These are phyloP conservation scores for Leucosticte australis DNA, from an alignment of 2,113 vertebrate species.

Conservation along the genomic window DNA sequence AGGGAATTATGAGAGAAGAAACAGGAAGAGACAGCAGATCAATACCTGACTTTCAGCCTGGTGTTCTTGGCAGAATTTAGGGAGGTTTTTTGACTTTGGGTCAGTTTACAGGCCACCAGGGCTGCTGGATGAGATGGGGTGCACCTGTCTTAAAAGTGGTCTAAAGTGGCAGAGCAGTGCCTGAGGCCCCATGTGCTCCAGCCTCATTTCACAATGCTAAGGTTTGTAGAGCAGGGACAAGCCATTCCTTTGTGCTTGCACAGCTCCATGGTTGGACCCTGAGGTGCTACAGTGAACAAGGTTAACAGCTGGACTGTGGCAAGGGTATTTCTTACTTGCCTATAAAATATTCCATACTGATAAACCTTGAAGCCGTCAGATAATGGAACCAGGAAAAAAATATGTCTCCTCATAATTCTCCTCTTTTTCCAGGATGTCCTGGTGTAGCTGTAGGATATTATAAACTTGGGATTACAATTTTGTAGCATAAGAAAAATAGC, in stretches of 20 bases:
- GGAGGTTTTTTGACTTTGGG: background rate
- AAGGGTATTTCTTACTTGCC: background rate
- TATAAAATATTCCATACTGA: background rate
- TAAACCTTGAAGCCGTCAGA: background rate
- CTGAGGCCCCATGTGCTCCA: background rate
- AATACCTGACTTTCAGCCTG: background rate
- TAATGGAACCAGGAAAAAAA: background rate
- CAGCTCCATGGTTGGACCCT: background rate
- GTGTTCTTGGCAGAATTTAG: background rate
- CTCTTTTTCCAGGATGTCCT: background rate
- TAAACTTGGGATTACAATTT: background rate
- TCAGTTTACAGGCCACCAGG: background rate
- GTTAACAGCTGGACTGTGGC: background rate
- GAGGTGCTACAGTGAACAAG: background rate
- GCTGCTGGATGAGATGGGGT: background rate
- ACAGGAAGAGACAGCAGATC: background rate
- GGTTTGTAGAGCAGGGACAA: background rate
- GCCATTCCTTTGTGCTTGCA: background rate
- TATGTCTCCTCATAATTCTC: background rate
- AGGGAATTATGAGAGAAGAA: background rate
- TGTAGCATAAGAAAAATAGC: background rate
- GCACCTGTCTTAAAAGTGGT: background rate
- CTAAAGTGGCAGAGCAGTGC: background rate
- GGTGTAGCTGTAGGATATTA: background rate
- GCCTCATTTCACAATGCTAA: background rate